A percentile compares a stretch with the other conserved stretches of the same genome.
Evolutionary conservation across 2,113 vertebrate genomes (phyloP).

Genomic region (Laticauda colubrina): DNA sequence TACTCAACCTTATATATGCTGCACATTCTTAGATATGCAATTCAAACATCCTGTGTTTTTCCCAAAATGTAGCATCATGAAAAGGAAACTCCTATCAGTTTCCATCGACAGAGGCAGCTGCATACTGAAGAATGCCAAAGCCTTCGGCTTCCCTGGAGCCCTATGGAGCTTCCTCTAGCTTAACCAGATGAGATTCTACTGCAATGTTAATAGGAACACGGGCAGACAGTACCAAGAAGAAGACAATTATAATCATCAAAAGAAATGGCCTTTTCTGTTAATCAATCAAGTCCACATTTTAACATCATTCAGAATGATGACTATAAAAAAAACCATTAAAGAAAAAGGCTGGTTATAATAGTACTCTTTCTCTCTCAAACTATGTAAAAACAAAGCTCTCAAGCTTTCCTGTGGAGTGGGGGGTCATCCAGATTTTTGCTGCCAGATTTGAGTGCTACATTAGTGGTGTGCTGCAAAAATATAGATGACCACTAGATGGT

Average conservation of each 20-base stretch:
- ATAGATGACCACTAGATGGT: background rate
- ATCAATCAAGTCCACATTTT: background rate
- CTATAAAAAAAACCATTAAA: background rate
- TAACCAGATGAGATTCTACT: background rate
- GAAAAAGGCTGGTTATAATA: background rate
- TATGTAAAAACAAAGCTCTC: background rate
- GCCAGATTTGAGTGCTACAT: background rate
- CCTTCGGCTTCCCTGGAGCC: background rate
- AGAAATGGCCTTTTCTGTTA: background rate
- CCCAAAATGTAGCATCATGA: background rate
- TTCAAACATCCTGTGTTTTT: background rate
- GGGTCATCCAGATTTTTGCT: background rate
- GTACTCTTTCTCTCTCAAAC: background rate
- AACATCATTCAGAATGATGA: background rate
- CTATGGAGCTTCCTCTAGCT: background rate
- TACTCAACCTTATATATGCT: background rate
- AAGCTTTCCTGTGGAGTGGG: background rate
- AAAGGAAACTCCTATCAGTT: background rate
- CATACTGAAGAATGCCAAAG: background rate
- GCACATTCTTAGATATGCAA: background rate
- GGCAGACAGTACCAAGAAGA: background rate
- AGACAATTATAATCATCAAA: background rate
- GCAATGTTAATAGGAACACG: background rate
- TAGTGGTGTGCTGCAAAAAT: background rate
- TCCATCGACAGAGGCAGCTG: background rate